Conservation (phyloP, 2,888 invertebrate species). For the Taenaris catops region DNA sequence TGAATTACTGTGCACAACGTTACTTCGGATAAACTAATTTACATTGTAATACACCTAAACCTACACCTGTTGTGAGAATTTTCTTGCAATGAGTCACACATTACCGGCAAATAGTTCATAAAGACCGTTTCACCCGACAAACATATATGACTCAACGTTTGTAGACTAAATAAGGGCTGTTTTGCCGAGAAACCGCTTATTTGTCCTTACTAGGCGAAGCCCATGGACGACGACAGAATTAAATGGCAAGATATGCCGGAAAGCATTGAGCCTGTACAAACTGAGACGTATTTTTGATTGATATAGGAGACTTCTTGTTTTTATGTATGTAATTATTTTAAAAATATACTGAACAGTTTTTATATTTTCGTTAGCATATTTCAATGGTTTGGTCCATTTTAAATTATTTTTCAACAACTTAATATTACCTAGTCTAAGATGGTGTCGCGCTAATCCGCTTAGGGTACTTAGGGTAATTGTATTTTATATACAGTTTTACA, state of each 20-base stretch:
- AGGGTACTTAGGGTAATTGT: no score
- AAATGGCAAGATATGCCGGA: constrained; percentile 66
- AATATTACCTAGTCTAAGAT: no score
- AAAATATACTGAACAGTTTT: no score
- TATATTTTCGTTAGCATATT: no score
- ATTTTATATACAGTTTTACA: no score
- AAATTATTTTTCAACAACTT: constrained; percentile 3
- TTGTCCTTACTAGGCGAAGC: constrained; percentile 54
- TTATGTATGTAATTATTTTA: no score
- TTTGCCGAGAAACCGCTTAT: constrained; percentile 54
- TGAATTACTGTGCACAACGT: constrained; percentile 39
- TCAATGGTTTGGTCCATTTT: no score
- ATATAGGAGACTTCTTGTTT: constrained; percentile 21
- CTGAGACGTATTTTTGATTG: constrained; percentile 34
- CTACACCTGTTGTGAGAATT: constrained; percentile 56
- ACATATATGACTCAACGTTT: constrained; percentile 49
- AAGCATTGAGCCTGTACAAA: constrained; percentile 34
- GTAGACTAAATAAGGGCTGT: constrained; percentile 64
- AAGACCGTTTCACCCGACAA: constrained; percentile 44
- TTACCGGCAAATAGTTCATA: constrained; percentile 43
- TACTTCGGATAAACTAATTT: constrained; percentile 31
- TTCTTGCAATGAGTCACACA: constrained; percentile 54
- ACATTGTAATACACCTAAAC: constrained; percentile 22
- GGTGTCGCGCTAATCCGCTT: no score
- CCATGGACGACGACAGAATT: constrained; percentile 44